A percentile compares a stretch with the other conserved stretches of the same genome.
phyloP scores from a whole-genome alignment of 2,113 vertebrate genomes.

The Salvelinus fontinalis region DNA sequence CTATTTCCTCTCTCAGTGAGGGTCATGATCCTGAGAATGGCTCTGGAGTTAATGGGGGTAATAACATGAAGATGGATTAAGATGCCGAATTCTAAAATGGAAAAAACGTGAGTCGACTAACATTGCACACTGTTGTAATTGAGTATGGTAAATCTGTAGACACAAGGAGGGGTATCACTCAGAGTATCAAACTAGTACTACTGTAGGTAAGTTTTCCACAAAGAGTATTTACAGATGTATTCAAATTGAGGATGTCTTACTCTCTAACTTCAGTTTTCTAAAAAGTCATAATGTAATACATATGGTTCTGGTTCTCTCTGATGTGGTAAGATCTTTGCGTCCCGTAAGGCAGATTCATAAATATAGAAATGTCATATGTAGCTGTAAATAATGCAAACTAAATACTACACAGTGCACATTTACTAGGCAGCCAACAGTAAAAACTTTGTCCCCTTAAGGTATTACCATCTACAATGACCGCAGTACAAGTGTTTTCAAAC shows the following conservation, averaged over 20 bases:
- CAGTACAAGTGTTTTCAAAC: not conserved
- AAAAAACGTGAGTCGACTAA: conserved; percentile 41
- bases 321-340: not conserved
- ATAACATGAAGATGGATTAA: conserved; percentile 48
- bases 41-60: conserved; percentile 34
- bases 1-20: conserved; percentile 1
- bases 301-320: not conserved
- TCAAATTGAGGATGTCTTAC: not conserved
- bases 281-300: not conserved
- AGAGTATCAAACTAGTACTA: not conserved
- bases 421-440: not conserved
- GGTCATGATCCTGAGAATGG: conserved; percentile 31
- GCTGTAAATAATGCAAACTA: not conserved
- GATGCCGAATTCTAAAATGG: not conserved
- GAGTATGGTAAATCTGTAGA: not conserved
- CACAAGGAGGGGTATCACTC: not conserved
- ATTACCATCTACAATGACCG: not conserved
- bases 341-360: not conserved
- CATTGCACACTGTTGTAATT: conserved; percentile 26
- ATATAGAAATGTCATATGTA: not conserved
- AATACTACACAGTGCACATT: not conserved
- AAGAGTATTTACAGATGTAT: not conserved
- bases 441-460: not conserved
- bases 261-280: not conserved
- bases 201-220: not conserved